These are phyloP conservation scores for Neodiprion lecontei DNA, from an alignment of 1,140 invertebrate species.

Conservation along the genomic window DNA sequence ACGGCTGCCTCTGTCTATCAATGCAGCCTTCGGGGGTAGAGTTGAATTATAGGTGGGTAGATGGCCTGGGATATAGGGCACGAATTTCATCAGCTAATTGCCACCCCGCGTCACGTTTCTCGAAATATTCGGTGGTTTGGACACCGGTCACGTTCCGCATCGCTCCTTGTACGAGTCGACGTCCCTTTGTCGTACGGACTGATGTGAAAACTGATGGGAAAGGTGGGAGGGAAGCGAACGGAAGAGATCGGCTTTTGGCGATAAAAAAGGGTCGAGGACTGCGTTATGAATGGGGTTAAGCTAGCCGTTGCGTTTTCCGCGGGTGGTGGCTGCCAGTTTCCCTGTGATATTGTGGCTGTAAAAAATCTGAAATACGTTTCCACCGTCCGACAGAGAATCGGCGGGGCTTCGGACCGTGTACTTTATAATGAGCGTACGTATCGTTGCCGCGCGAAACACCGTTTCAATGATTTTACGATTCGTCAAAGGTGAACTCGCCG, in stretches of 20 bases:
- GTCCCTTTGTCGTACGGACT: no score
- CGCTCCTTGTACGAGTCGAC: no score
- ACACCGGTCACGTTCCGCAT: no score
- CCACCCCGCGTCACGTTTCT: no score
- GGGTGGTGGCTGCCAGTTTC: neutral
- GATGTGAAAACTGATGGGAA: no score
- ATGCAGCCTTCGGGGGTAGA: no score
- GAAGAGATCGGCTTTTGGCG: neutral
- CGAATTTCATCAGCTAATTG: no score
- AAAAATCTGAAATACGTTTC: neutral
- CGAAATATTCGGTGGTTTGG: no score
- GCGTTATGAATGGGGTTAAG: conserved; percentile 2
- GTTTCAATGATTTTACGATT: neutral
- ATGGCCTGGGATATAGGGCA: no score
- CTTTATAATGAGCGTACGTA: neutral
- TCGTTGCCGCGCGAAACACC: neutral
- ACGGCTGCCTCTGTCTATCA: no score
- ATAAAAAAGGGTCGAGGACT: conserved; percentile 1
- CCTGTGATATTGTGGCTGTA: neutral
- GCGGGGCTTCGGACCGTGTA: neutral
- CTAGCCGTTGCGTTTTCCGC: neutral
- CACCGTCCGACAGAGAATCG: neutral
- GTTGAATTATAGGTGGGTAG: no score
- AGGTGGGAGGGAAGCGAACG: no score
- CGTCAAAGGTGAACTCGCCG: neutral